phyloP scores from a whole-genome alignment of 2,888 invertebrate species.

The Geophilus truncorum region DNA sequence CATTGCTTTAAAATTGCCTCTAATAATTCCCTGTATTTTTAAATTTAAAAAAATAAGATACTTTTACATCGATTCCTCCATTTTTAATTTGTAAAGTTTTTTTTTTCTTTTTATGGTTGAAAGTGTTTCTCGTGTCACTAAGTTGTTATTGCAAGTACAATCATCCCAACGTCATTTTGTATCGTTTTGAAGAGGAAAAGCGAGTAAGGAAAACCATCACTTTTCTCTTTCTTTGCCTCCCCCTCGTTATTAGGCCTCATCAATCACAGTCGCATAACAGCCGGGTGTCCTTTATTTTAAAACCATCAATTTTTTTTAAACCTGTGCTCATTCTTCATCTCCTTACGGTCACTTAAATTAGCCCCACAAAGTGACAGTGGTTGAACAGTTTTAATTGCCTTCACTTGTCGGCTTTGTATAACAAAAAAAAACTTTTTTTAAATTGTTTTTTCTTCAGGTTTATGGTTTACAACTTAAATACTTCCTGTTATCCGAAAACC shows the following conservation, averaged over 20 bases:
- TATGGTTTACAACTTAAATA: neutral
- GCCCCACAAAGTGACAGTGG: neutral
- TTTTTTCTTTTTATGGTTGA: too few relatives aligned
- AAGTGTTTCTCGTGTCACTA: too few relatives aligned
- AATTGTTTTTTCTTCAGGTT: neutral
- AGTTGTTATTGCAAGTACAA: neutral
- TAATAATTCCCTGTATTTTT: too few relatives aligned
- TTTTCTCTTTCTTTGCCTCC: neutral
- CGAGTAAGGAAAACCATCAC: neutral
- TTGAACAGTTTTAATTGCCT: slow-evolving; percentile 7
- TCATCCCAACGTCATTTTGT: neutral
- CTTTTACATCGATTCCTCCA: too few relatives aligned
- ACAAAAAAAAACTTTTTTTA: neutral
- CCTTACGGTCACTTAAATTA: neutral
- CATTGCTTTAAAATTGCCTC: too few relatives aligned
- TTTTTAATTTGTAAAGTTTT: too few relatives aligned
- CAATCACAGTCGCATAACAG: neutral
- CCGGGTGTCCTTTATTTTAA: neutral
- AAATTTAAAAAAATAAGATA: too few relatives aligned
- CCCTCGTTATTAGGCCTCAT: neutral
- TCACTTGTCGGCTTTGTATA: neutral
- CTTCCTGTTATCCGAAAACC: neutral
- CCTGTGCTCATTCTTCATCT: neutral
- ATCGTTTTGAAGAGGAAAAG: neutral
- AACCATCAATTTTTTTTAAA: neutral